Base-by-base conservation (phyloP, 2,888 invertebrate genomes). In the Lypha dubia region DNA sequence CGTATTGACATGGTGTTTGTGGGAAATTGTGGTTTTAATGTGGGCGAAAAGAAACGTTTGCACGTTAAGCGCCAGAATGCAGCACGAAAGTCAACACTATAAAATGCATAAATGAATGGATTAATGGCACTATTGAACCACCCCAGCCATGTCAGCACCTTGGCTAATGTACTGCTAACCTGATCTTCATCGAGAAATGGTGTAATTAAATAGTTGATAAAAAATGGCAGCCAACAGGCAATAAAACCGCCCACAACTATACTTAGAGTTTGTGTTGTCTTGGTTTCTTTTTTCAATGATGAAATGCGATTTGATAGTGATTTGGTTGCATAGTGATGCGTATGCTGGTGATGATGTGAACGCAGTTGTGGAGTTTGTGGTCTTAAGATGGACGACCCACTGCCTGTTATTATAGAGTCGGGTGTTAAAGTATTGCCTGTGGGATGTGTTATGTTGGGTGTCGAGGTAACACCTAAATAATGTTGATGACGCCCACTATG, bases 121-220 rank as follows among this genome's bases (percentile, higher is more conserved):
- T 97, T 97, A 86, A 97, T 96, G 5, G 97, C 97, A 0, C 97
- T 97, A 90, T 97, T 97, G 88, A 97, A 95, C 97, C 97, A 97
- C 0, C 97, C 97, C 51, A 97, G 93, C 97, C 97, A 97, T 1
- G 97, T 97, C 71, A 97, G 92, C 73, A 95, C 94, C 62, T 95
- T 95, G 94, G 96, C 95, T 70, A 97, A 91, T 5, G 94, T 93
- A 0, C 93, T 93, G 82, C 94, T 94, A 3, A 95, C 94, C 87
- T 94, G 94, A 70, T 93, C 93, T 75, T 92, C 93, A 0, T 95
- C 94, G 73, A 97, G 94, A 89, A 97, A 97, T 6, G 97, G 97
- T 3, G 95, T 96, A 0, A 96, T 93, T 13, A 97, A 92, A 89
- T 97, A 97, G 86, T 96, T 95, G 6, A 97, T 93, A 91, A 97